A percentile compares a stretch with the other conserved stretches of the same genome.
Conservation (phyloP, 2,888 invertebrate species). For the Dryomyza anilis region DNA sequence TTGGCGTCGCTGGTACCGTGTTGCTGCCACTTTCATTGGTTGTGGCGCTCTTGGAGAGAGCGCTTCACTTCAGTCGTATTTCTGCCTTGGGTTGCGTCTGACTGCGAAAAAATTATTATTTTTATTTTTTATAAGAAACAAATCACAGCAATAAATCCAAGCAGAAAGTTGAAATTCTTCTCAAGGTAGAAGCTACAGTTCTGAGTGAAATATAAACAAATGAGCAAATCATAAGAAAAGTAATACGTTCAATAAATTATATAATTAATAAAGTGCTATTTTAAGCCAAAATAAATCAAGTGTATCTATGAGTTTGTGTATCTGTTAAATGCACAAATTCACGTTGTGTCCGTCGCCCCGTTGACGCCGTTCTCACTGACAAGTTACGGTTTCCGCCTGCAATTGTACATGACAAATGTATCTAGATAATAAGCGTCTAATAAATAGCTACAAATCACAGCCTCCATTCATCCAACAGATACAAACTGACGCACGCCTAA, state of each 20-base stretch:
- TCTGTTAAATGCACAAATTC: constrained; percentile 1
- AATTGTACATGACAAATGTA: constrained; percentile 16
- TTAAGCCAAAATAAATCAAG: too few relatives aligned
- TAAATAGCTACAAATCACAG: neutral
- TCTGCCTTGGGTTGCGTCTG: constrained; percentile 57
- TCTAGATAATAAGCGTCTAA: neutral
- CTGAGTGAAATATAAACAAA: too few relatives aligned
- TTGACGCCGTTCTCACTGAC: constrained; percentile 25
- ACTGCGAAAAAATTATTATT: too few relatives aligned
- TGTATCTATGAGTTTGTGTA: constrained; percentile 5
- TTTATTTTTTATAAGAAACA: too few relatives aligned
- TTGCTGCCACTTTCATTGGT: neutral
- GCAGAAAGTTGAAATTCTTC: too few relatives aligned
- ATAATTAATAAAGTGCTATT: too few relatives aligned
- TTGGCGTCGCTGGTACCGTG: too few relatives aligned
- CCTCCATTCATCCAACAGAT: neutral
- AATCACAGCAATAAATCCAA: too few relatives aligned
- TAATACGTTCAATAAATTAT: neutral
- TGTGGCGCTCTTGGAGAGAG: neutral
- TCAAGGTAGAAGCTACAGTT: too few relatives aligned
- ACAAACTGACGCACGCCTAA: neutral
- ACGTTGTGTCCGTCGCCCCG: neutral
- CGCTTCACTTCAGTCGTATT: constrained; percentile 48
- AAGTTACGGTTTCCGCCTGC: constrained; percentile 45
- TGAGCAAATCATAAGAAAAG: neutral